phyloP scores from a whole-genome alignment of 2,888 invertebrate species.

The Brachylomia viminalis region DNA sequence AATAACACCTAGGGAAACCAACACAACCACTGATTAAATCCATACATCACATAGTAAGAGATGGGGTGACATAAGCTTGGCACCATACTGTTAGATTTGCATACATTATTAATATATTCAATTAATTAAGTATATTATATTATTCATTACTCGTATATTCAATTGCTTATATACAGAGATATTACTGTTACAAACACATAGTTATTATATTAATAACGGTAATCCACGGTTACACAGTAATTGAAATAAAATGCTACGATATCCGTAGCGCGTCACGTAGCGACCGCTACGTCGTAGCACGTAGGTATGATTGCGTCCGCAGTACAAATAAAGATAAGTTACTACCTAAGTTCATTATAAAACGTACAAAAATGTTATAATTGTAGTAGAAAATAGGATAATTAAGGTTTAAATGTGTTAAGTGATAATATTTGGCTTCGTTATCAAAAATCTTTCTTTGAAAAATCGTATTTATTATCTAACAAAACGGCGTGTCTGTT shows the following conservation, averaged over 20 bases:
- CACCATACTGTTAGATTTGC: constrained; percentile 61
- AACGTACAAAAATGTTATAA: constrained; percentile 14
- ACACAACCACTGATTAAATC: constrained; percentile 53
- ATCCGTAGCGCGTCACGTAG: constrained; percentile 70
- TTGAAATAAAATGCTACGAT: constrained; percentile 63
- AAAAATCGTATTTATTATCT: not conserved
- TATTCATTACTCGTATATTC: constrained; percentile 40
- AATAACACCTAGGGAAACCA: constrained; percentile 24
- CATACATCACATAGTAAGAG: constrained; percentile 53
- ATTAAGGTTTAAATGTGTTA: not conserved
- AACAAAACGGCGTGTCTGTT: not conserved
- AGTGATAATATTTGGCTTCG: not conserved
- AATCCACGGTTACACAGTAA: constrained; percentile 51
- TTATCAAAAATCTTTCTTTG: not conserved
- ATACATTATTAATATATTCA: constrained; percentile 59
- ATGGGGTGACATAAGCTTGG: constrained; percentile 57
- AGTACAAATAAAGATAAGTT: constrained; percentile 66
- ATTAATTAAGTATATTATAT: constrained; percentile 49
- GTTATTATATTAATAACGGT: constrained; percentile 40
- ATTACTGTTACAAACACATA: constrained; percentile 19
- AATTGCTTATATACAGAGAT: constrained; percentile 26
- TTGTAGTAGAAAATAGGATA: not conserved
- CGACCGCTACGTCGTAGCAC: constrained; percentile 75
- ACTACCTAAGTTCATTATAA: constrained; percentile 61
- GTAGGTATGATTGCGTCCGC: constrained; percentile 67